Evolutionary conservation across 2,113 vertebrate genomes (phyloP).

Genomic region (Cricetomys ansorgei): DNA sequence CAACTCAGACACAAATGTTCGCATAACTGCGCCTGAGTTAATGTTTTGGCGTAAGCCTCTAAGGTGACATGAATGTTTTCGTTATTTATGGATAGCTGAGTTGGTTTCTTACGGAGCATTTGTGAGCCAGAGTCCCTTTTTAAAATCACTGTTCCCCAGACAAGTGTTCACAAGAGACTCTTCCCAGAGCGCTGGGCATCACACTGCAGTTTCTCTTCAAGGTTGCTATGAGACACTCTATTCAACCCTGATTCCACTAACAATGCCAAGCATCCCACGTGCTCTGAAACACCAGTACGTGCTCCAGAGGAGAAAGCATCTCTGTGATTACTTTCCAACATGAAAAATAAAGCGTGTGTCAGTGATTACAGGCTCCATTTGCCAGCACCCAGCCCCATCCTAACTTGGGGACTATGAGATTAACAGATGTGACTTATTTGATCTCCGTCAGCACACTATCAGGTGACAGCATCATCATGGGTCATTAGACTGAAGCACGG

Average conservation of each 20-base stretch:
- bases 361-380: not conserved
- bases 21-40: not conserved
- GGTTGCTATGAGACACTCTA: not conserved
- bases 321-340: slow-evolving; percentile 70
- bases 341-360: slow-evolving; percentile 10
- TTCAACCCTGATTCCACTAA: not conserved
- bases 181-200: not conserved
- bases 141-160: not conserved
- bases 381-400: slow-evolving; percentile 15
- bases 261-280: slow-evolving; percentile 29
- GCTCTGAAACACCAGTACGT: slow-evolving; percentile 49
- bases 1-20: not conserved
- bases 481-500: not conserved
- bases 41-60: not conserved
- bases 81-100: not conserved
- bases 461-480: not conserved
- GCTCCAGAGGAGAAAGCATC: slow-evolving; percentile 18
- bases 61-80: not conserved
- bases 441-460: not conserved
- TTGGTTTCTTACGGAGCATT: slow-evolving; percentile 19
- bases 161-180: not conserved
- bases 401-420: not conserved
- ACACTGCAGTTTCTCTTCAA: not conserved
- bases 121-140: not conserved
- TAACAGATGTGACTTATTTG: slow-evolving; percentile 37